These are phyloP conservation scores for Zonotrichia albicollis DNA, from an alignment of 2,797 vertebrate genomes.

Conservation along the genomic window DNA sequence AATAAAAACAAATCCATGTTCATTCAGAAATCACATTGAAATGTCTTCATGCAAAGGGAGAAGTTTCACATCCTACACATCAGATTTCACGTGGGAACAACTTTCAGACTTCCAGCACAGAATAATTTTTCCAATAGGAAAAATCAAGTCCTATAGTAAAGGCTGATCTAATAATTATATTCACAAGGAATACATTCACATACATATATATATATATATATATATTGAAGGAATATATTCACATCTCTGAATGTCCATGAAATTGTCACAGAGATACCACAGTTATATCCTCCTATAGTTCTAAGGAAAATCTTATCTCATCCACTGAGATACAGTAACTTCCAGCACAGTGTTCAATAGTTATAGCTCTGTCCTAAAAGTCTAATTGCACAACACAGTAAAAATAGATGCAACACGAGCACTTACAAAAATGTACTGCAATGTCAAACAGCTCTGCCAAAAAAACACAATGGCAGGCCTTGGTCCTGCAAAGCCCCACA, in stretches of 20 bases:
- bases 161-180: neutral
- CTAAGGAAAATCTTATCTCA: neutral
- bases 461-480: slow-evolving; percentile 30
- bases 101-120: neutral
- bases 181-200: neutral
- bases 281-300: neutral
- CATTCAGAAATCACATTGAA: neutral
- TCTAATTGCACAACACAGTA: slow-evolving; percentile 35
- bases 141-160: neutral
- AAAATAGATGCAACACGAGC: slow-evolving; percentile 20
- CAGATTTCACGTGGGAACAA: neutral
- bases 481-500: slow-evolving; percentile 26
- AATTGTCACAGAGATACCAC: neutral
- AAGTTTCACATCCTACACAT: neutral
- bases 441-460: slow-evolving; percentile 8
- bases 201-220: no score
- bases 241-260: neutral
- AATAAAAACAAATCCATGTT: neutral
- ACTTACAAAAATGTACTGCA: slow-evolving; percentile 23
- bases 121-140: neutral
- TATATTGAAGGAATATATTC: neutral
- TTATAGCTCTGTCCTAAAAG: slow-evolving; percentile 15
- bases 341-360: neutral
- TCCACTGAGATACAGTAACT: neutral
- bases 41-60: neutral